Conservation (phyloP, 2,888 invertebrate species). For the Microchrysa polita region DNA sequence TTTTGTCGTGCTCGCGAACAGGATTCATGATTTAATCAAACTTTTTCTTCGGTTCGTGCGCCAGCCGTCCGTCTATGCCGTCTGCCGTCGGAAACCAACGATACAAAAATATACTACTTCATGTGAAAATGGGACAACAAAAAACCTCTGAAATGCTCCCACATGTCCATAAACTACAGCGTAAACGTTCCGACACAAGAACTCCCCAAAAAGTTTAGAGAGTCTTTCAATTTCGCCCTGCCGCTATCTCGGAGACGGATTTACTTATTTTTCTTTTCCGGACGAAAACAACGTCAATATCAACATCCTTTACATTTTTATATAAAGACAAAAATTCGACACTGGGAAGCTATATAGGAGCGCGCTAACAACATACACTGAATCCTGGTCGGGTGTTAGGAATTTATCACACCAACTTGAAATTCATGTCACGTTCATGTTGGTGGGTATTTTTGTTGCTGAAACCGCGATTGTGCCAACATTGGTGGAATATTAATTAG, state of each 20-base stretch:
- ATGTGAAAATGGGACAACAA: too few species aligned
- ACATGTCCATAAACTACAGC: neutral
- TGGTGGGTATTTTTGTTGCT: constrained; percentile 46
- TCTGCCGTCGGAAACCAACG: too few species aligned
- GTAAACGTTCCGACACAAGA: neutral
- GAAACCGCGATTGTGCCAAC: constrained; percentile 42
- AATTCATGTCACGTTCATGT: constrained; percentile 45
- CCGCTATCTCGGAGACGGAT: too few species aligned
- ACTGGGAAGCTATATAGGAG: neutral
- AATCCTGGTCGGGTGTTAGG: neutral
- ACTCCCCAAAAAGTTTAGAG: neutral
- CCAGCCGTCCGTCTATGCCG: too few species aligned
- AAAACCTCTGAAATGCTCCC: neutral
- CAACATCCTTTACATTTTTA: too few species aligned
- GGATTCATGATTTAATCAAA: constrained; percentile 5
- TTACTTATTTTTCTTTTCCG: too few species aligned
- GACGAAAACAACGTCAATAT: too few species aligned
- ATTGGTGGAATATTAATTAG: constrained; percentile 48
- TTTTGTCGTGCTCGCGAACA: too few species aligned
- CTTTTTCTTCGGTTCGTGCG: neutral
- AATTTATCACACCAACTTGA: constrained; percentile 8
- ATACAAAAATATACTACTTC: too few species aligned
- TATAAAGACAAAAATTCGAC: too few species aligned
- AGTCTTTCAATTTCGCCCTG: neutral
- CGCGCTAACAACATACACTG: constrained; percentile 1